Conservation (phyloP, 2,797 vertebrate genomes). For the Zalophus californianus region DNA sequence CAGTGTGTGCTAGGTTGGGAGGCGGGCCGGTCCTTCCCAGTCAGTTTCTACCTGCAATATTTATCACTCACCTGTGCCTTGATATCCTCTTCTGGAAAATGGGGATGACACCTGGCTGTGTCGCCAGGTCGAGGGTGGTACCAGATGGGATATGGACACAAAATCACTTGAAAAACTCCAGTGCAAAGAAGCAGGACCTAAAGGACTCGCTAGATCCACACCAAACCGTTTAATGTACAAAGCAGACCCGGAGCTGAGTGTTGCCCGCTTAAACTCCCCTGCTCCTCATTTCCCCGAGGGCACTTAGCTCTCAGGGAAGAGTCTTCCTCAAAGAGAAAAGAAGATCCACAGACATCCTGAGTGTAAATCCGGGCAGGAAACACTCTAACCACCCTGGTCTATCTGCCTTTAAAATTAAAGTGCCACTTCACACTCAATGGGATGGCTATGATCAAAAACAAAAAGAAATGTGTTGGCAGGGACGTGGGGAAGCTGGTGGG, state of each 20-base stretch:
- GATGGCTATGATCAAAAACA: not conserved
- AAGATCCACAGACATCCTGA: not conserved
- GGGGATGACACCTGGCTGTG: not conserved
- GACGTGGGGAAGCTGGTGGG: not conserved
- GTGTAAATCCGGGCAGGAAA: too few relatives aligned
- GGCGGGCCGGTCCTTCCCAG: rapidly evolving
- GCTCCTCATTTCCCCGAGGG: not conserved
- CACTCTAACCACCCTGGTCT: too few relatives aligned
- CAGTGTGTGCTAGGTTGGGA: rapidly evolving
- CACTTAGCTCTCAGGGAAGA: too few relatives aligned
- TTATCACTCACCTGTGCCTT: not conserved
- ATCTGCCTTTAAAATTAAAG: not conserved
- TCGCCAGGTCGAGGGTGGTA: not conserved
- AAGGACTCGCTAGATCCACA: not conserved
- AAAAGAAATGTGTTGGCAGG: too few relatives aligned
- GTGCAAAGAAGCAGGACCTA: not conserved
- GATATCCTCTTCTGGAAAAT: not conserved
- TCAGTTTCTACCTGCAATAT: not conserved
- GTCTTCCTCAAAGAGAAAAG: not conserved
- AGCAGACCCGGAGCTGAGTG: not conserved
- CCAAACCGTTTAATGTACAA: not conserved
- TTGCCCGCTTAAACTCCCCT: not conserved
- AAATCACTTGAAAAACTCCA: not conserved
- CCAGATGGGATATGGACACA: not conserved
- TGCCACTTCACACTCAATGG: not conserved